Conservation (phyloP, 2,113 vertebrate species). For the Circaetus gallicus region DNA sequence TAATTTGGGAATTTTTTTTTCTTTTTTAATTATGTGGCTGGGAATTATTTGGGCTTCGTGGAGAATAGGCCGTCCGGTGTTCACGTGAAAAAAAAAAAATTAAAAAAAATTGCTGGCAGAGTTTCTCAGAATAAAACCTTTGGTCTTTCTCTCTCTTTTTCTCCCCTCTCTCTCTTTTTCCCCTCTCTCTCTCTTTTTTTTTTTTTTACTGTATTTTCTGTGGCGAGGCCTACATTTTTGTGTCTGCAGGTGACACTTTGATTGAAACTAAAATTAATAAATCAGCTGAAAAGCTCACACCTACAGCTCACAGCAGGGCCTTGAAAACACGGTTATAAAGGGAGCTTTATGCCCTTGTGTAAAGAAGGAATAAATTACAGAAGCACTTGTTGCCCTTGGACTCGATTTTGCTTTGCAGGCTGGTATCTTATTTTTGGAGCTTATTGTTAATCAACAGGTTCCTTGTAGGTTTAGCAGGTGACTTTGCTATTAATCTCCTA, state of each 20-base stretch:
- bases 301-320: slow-evolving; percentile 83
- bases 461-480: slow-evolving; percentile 80
- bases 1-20: slow-evolving; percentile 64
- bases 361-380: slow-evolving; percentile 85
- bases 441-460: slow-evolving; percentile 84
- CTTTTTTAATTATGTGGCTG: slow-evolving; percentile 65
- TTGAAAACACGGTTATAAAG: slow-evolving; percentile 83
- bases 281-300: slow-evolving; percentile 83
- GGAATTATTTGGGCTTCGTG: slow-evolving; percentile 65
- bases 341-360: slow-evolving; percentile 81
- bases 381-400: slow-evolving; percentile 83
- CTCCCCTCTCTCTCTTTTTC: neutral
- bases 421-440: slow-evolving; percentile 82
- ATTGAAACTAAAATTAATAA: slow-evolving; percentile 90
- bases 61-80: neutral
- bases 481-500: slow-evolving; percentile 84
- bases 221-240: slow-evolving; percentile 78
- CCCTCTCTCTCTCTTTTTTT: neutral
- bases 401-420: slow-evolving; percentile 80
- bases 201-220: slow-evolving; percentile 68
- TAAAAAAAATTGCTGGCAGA: slow-evolving; percentile 50
- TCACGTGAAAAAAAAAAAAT: neutral
- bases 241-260: slow-evolving; percentile 86
- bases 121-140: slow-evolving; percentile 69
- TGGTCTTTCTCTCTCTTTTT: slow-evolving; percentile 24